Percentiles rank a stretch among this genome's conserved stretches.
These are phyloP conservation scores for Drosophila algonquin DNA, from an alignment of 2,888 invertebrate species.

Conservation along the genomic window DNA sequence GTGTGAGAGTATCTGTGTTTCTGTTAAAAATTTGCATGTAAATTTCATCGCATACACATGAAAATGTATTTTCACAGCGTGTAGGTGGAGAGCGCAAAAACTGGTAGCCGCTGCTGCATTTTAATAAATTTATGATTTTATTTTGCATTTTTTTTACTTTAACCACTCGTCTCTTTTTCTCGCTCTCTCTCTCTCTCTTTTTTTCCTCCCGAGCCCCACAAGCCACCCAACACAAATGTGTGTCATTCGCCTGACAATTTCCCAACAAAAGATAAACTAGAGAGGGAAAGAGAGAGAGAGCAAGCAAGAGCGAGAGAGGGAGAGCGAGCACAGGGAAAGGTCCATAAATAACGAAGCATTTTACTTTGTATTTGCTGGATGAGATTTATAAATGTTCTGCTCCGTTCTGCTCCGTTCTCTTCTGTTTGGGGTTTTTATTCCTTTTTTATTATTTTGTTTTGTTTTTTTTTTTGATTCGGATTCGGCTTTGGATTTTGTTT, in stretches of 20 bases:
- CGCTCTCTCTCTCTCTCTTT: background rate
- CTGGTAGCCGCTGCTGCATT: constrained; percentile 67
- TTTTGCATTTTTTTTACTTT: constrained; percentile 62
- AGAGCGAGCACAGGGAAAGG: constrained; percentile 9
- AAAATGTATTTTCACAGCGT: constrained; percentile 62
- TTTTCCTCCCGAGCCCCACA: background rate
- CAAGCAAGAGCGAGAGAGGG: background rate
- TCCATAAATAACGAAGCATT: constrained; percentile 72
- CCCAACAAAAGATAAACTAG: constrained; percentile 17
- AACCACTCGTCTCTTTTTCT: background rate
- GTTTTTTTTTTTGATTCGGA: constrained; percentile 58
- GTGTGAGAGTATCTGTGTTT: constrained; percentile 10
- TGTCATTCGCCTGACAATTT: constrained; percentile 74
- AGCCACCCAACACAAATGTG: constrained; percentile 44
- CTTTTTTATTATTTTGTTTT: constrained; percentile 26
- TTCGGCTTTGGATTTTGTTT: constrained; percentile 56
- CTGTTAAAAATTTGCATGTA: constrained; percentile 72
- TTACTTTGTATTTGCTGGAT: constrained; percentile 59
- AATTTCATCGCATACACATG: constrained; percentile 75
- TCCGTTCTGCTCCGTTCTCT: background rate
- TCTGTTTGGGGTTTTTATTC: background rate
- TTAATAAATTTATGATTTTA: constrained; percentile 78
- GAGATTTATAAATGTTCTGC: constrained; percentile 71
- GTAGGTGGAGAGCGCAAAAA: background rate
- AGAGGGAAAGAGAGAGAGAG: background rate